Evolutionary conservation across 2,888 invertebrate genomes (phyloP).

Genomic region (Sminthurides aquaticus): DNA sequence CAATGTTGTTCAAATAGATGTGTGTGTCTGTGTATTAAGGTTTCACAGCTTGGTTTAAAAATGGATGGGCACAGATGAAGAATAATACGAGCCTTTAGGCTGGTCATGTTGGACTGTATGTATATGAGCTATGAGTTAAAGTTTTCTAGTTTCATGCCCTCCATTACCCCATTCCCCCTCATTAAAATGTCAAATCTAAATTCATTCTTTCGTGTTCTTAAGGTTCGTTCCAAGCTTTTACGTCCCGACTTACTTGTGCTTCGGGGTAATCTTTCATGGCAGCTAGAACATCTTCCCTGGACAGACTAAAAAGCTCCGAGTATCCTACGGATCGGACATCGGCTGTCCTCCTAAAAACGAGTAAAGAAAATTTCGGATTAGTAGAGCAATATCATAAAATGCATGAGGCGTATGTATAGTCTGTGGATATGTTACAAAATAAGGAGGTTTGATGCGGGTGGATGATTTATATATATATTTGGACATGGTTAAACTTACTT

Average conservation of each 20-base stretch:
- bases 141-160: neutral
- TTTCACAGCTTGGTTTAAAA: no score
- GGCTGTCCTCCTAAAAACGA: constrained; percentile 70
- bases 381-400: neutral
- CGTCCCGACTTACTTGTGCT: constrained; percentile 62
- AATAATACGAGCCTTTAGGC: no score
- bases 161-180: neutral
- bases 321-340: constrained; percentile 94
- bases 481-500: constrained; percentile 66
- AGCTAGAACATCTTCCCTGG: constrained; percentile 83
- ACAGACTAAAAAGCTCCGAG: constrained; percentile 86
- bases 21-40: no score
- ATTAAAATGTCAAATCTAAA: neutral
- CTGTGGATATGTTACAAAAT: neutral
- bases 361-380: constrained; percentile 13
- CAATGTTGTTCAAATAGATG: no score
- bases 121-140: no score
- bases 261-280: constrained; percentile 97
- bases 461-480: neutral
- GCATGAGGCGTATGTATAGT: neutral
- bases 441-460: neutral
- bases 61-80: no score
- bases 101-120: no score
- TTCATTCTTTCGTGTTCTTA: neutral
- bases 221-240: no score